These are phyloP conservation scores for Folsomia candida DNA, from an alignment of 2,888 invertebrate genomes.

Conservation along the genomic window DNA sequence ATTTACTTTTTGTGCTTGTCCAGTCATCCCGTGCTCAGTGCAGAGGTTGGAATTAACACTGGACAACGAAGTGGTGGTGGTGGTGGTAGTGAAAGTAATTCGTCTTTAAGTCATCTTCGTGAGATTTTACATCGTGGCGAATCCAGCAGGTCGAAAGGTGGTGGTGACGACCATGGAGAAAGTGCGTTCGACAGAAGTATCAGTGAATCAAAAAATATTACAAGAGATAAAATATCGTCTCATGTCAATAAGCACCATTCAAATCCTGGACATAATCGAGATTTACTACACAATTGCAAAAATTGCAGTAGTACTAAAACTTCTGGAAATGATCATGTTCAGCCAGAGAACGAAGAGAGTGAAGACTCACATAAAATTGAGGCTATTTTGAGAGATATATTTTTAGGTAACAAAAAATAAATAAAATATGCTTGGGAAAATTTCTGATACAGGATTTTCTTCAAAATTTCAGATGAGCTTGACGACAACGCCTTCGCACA, in stretches of 20 bases:
- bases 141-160: no score
- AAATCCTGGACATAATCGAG: background rate
- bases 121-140: no score
- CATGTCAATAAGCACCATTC: no score
- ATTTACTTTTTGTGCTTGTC: no score
- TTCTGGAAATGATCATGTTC: background rate
- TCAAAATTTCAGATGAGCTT: conserved; percentile 8
- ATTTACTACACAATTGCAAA: background rate
- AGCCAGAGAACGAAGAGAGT: background rate
- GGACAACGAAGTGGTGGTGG: no score
- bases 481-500: background rate
- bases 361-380: background rate
- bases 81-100: no score
- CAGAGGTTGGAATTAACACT: background rate
- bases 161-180: conserved; percentile 22
- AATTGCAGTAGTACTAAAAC: background rate
- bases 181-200: background rate
- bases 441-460: no score
- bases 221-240: no score
- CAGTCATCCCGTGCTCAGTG: background rate
- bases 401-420: conserved; percentile 2
- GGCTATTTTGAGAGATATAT: conserved; percentile 12
- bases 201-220: background rate
- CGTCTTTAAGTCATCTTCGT: no score
- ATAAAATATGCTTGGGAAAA: background rate